Evolutionary conservation across 2,797 vertebrate genomes (phyloP), one percentile per base, ranked within the genome.

Genomic region (Liparis tanakae): DNA sequence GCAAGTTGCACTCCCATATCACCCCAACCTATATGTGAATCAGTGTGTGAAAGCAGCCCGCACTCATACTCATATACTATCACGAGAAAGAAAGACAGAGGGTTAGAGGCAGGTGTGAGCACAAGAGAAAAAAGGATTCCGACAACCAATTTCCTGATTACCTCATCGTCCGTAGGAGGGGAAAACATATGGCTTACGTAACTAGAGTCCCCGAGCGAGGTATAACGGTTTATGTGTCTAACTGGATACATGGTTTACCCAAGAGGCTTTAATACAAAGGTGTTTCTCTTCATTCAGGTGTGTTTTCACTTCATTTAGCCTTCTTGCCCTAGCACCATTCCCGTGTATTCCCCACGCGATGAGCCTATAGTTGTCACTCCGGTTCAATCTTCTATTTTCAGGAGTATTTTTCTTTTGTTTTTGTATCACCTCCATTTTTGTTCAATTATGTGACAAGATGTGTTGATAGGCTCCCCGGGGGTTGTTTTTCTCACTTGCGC

Each of bases 401-500:
- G 71, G 50, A 71, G 48, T 72, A 50, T 78, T 12, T 3, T 41
- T 82, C 82, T 61, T 78, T 60, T 84, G 78, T 82, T 85, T 61
- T 82, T 85, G 58, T 78, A 69, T 84, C 72, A 37, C 73, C 37
- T 80, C 43, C 1, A 1, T 70, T 80, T 80, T 74, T 10, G n/a
- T 54, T 75, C 33, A 13, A 1, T 74, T 79, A 30, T 59, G 63
- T 51, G 46, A 64, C 39, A 15, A 63, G 50, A 54, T 60, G 79
- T 75, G 70, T 79, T 83, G 25, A 63, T 57, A 37, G 62, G 53
- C 59, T 74, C 73, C 60, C 73, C 43, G 55, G 70, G 70, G 77
- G 81, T 79, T 82, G 78, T 86, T 89, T 73, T 73, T 85, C 74
- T 85, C 79, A 77, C 74, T 63, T 77, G 62, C 63, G 67, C 48